These are phyloP conservation scores for Champsocephalus esox DNA, from an alignment of 2,797 vertebrate species.

Conservation along the genomic window DNA sequence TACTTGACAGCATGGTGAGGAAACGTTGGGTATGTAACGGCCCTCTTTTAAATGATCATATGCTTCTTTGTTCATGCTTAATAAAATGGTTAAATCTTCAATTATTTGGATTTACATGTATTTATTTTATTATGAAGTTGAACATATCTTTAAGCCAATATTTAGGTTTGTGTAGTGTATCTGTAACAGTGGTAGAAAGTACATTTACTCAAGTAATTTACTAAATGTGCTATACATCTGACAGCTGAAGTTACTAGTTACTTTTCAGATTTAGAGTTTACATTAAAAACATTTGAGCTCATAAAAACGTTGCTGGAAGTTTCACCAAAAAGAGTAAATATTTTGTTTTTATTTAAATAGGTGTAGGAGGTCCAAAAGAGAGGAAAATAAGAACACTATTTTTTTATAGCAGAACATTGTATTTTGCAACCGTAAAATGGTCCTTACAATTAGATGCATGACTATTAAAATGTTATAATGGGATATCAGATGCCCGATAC, in stretches of 20 bases:
- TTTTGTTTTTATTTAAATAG: background rate
- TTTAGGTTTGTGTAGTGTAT: background rate
- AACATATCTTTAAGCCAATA: background rate
- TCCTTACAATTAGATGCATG: background rate
- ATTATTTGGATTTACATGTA: conserved; percentile 20
- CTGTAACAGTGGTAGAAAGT: background rate
- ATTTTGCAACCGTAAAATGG: background rate
- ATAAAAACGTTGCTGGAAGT: background rate
- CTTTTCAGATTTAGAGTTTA: background rate
- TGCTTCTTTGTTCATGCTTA: conserved; percentile 67
- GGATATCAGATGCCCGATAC: background rate
- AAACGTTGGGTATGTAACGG: conserved; percentile 43
- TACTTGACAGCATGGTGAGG: conserved; percentile 57
- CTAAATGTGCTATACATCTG: background rate
- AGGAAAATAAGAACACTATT: background rate
- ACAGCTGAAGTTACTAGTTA: background rate
- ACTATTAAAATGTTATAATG: background rate
- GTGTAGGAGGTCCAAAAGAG: background rate
- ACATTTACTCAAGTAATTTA: background rate
- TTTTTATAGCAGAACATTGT: background rate
- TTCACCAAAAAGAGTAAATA: background rate
- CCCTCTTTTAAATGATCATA: conserved; percentile 58
- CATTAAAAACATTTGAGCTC: background rate
- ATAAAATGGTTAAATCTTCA: conserved; percentile 65
- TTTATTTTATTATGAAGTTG: conserved; percentile 8